Conservation (phyloP, 2,888 invertebrate genomes). For the Acholoe squamosa region DNA sequence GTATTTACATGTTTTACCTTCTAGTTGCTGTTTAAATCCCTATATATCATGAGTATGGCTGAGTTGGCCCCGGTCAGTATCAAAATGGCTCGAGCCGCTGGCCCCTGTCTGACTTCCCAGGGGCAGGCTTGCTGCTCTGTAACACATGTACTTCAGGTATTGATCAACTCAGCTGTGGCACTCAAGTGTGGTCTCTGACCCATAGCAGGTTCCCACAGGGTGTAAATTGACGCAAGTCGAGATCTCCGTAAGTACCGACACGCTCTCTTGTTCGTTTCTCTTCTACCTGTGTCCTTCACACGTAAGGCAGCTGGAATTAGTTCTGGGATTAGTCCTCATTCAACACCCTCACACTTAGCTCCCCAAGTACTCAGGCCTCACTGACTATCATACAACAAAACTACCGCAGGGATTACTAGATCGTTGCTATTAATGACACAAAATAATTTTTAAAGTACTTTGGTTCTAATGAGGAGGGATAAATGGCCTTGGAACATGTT, state of each 20-base stretch:
- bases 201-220: slow-evolving; percentile 50
- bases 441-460: background rate
- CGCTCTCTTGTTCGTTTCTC: slow-evolving; percentile 59
- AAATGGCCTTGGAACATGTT: background rate
- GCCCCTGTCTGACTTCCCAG: background rate
- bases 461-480: background rate
- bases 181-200: slow-evolving; percentile 24
- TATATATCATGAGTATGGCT: background rate
- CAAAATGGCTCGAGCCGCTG: background rate
- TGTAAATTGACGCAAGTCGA: slow-evolving; percentile 46
- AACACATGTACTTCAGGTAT: slow-evolving; percentile 35
- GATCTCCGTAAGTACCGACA: slow-evolving; percentile 47
- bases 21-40: slow-evolving; percentile 46
- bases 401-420: background rate
- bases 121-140: slow-evolving; percentile 27
- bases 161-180: slow-evolving; percentile 13
- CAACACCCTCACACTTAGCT: slow-evolving; percentile 27
- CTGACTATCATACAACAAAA: background rate
- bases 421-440: background rate
- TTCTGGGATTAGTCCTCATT: background rate
- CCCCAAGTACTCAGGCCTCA: background rate
- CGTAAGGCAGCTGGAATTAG: slow-evolving; percentile 24
- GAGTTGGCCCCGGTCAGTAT: background rate
- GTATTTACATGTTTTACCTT: slow-evolving; percentile 40
- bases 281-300: slow-evolving; percentile 42